A percentile compares a stretch with the other conserved stretches of the same genome.
Evolutionary conservation across 2,888 invertebrate genomes (phyloP).

Genomic region (Acrobasis suavella): DNA sequence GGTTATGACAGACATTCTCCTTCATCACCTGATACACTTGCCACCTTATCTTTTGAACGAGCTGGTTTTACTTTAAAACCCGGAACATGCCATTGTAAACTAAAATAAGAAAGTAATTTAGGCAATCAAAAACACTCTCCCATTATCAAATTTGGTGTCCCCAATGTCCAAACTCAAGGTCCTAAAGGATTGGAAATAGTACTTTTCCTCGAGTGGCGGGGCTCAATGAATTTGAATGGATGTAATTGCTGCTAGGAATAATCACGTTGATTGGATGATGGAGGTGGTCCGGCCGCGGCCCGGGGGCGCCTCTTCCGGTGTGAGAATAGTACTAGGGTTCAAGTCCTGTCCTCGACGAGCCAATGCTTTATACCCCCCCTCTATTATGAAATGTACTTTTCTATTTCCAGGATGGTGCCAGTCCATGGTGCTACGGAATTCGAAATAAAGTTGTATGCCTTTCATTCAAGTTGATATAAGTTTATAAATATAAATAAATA

Average conservation of each 20-base stretch:
- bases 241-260: conserved; percentile 14
- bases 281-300: conserved; percentile 8
- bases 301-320: background rate
- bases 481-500: too few species aligned
- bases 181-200: conserved; percentile 9
- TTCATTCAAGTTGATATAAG: too few species aligned
- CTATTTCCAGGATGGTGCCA: too few species aligned
- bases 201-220: conserved; percentile 7
- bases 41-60: too few species aligned
- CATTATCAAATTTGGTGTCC: background rate
- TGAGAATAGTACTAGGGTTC: conserved; percentile 7
- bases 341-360: background rate
- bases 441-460: too few species aligned
- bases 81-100: too few species aligned
- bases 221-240: conserved; percentile 12
- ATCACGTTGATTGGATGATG: conserved; percentile 10
- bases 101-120: too few species aligned
- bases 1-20: too few species aligned
- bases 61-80: too few species aligned
- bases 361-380: background rate
- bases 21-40: too few species aligned
- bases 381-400: background rate
- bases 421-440: too few species aligned
- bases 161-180: background rate
- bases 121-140: too few species aligned